Conservation (phyloP, 2,888 invertebrate species). For the Ormyrus thymus region DNA sequence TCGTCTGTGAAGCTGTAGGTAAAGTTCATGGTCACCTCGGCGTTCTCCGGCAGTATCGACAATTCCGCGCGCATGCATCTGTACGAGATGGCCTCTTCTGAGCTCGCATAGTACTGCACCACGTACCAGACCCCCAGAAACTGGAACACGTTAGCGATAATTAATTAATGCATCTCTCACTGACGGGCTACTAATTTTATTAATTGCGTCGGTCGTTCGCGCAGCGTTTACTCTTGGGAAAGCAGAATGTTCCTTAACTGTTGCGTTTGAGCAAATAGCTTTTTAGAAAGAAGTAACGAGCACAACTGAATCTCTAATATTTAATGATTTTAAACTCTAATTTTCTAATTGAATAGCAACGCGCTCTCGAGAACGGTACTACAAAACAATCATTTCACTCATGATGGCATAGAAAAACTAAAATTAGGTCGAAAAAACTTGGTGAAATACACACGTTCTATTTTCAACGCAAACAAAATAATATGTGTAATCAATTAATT, state of each 20-base stretch:
- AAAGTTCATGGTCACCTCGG: constrained; percentile 90
- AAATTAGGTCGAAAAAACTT: constrained; percentile 24
- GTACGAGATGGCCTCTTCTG: constrained; percentile 89
- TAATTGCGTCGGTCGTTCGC: background rate
- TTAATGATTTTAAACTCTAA: background rate
- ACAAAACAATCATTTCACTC: too few species aligned
- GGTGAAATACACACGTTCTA: background rate
- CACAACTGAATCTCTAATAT: too few species aligned
- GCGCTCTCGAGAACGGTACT: too few species aligned
- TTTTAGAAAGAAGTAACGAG: too few species aligned
- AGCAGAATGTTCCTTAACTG: too few species aligned
- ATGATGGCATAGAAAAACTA: constrained; percentile 17
- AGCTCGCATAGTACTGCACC: constrained; percentile 92
- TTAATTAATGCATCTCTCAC: background rate
- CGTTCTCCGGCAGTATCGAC: constrained; percentile 76
- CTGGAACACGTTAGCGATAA: constrained; percentile 73
- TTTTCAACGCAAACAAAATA: background rate
- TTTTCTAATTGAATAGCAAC: too few species aligned
- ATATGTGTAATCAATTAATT: background rate
- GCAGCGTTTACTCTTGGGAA: too few species aligned
- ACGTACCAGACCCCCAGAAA: constrained; percentile 90
- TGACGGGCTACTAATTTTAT: background rate
- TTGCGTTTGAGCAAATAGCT: too few species aligned
- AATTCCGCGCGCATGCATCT: constrained; percentile 90
- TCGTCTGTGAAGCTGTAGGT: constrained; percentile 91